Evolutionary conservation across 2,888 invertebrate genomes (phyloP), one percentile per base, ranked within the genome.

Genomic region (Cantharis nigra): DNA sequence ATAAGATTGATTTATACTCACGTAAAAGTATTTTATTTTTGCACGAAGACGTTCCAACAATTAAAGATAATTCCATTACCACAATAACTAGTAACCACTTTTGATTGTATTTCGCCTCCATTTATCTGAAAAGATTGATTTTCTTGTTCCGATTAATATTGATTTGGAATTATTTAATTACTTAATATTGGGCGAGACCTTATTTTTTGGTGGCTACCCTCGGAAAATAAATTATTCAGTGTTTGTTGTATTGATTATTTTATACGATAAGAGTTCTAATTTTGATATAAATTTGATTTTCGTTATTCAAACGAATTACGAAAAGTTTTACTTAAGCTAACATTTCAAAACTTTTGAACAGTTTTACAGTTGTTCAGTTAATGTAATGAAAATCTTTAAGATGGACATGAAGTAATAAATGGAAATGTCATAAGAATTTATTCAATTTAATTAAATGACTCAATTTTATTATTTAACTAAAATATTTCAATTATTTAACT

Each of bases 41-140:
- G 65, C 18, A 67, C 16, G 67, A 65, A 11, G 70, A 70, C 33
- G 72, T 33, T 64, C 67, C 33, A 33, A 14, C 14, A 23, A 72
- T 30, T 33, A 72, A 26, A 14, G 14, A 65, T 33, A 72, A 33
- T 72, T 33, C 33, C 14, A 28, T 72, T 72, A 72, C 49, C 67
- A 62, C 72, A 67, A 49, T 62, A 13, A 72, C n/a, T 14, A 72
- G 23, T n/a, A 72, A 49, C 49, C 33, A 33, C 49, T 5, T 33
- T 49, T 67, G 65, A 49, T 18, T 72, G 18, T n/a, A 23, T 14
- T 67, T 28, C 23, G 67, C 23, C 33, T 72, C 72, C 72, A 72
- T 72, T 65, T 63, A 63, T 63, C 71, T 71, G 71, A 71, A 71
- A 71, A 49, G 49, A 71, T 63, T 49, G 49, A 70, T 33, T n/a